A percentile compares a stretch with the other conserved stretches of the same genome.
These are phyloP conservation scores for Bubo bubo DNA, from an alignment of 2,113 vertebrate species.

Conservation along the genomic window DNA sequence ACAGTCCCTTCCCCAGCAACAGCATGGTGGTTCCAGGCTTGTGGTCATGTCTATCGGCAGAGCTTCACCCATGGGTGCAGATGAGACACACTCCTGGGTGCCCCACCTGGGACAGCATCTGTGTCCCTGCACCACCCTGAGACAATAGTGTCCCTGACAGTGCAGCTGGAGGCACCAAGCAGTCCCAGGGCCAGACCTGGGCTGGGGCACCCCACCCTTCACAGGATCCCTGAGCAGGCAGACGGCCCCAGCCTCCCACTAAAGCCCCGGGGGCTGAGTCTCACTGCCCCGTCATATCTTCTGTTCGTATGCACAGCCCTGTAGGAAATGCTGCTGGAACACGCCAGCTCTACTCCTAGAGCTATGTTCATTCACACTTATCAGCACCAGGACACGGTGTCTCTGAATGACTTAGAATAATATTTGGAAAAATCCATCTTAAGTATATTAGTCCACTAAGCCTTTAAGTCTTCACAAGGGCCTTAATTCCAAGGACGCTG, in stretches of 20 bases:
- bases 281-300: background rate
- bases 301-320: fast-evolving
- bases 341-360: background rate
- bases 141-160: background rate
- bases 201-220: too few relatives aligned
- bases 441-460: constrained; percentile 52
- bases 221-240: background rate
- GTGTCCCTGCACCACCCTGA: background rate
- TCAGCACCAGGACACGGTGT: constrained; percentile 6
- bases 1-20: background rate
- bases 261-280: background rate
- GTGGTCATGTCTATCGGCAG: too few relatives aligned
- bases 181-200: background rate
- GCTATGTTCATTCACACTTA: constrained; percentile 37
- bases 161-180: background rate
- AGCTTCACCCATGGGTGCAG: background rate
- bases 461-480: constrained; percentile 57
- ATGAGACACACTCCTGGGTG: background rate
- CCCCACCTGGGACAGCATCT: background rate
- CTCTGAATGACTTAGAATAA: constrained; percentile 62
- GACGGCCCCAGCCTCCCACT: background rate
- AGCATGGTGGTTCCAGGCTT: fast-evolving
- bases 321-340: background rate
- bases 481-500: constrained; percentile 42
- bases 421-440: constrained; percentile 58